Conservation (phyloP, 2,888 invertebrate genomes). For the Amiota communis region DNA sequence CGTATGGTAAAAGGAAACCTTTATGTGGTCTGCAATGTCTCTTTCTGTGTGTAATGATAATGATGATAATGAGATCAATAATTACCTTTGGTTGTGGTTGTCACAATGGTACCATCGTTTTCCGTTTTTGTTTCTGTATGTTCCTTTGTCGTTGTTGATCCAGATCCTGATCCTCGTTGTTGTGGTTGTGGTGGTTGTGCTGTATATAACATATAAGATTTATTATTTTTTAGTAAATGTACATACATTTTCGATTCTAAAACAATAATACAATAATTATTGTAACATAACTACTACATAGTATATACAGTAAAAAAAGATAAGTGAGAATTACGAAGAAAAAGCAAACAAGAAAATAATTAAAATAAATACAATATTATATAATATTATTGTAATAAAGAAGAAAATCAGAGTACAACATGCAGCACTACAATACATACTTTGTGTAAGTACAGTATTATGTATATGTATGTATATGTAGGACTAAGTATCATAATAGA, state of each 20-base stretch:
- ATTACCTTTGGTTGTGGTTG: conserved; percentile 78
- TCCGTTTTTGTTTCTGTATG: conserved; percentile 76
- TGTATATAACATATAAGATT: conserved; percentile 24
- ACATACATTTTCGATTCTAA: conserved; percentile 41
- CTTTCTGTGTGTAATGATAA: too few relatives aligned
- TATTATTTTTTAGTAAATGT: conserved; percentile 30
- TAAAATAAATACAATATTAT: conserved; percentile 29
- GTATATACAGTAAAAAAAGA: conserved; percentile 39
- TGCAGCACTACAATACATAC: not conserved
- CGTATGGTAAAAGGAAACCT: too few relatives aligned
- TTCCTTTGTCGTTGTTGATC: conserved; percentile 66
- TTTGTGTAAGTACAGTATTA: too few relatives aligned
- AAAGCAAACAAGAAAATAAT: conserved; percentile 29
- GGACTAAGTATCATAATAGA: too few relatives aligned
- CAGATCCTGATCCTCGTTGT: conserved; percentile 57
- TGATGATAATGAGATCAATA: too few relatives aligned
- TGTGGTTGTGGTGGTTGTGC: conserved; percentile 53
- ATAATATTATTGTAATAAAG: too few relatives aligned
- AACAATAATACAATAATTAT: conserved; percentile 41
- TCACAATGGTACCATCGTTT: conserved; percentile 77
- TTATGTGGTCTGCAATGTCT: too few relatives aligned
- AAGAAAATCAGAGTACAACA: conserved; percentile 37
- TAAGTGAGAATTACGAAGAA: conserved; percentile 17
- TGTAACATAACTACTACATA: conserved; percentile 52
- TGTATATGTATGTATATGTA: too few relatives aligned